Base-by-base conservation (phyloP, 35 echinoderm and acorn worm species). In the Heliocidaris erythrogramma region DNA sequence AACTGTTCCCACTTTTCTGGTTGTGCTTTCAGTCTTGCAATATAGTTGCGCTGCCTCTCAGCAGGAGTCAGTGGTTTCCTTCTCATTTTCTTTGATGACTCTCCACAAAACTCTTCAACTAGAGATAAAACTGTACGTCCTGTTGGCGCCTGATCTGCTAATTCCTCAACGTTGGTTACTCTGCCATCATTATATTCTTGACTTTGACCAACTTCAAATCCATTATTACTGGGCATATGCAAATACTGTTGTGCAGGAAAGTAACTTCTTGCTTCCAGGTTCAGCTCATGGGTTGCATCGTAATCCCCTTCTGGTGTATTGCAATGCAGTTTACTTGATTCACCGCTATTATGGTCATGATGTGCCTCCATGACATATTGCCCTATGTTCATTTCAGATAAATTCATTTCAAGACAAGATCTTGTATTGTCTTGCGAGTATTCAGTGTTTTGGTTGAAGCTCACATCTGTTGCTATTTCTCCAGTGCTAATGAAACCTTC, bases 41-140 rank as follows among this genome's bases (percentile, higher is more conserved):
- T 32, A 24, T 92, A 92, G 16, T 59, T 49, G 9, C 91, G 47
- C 91, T 92, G 91, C 24, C 50, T 92, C 48, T 92, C 91, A 30
- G 91, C 91, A 48, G 91, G 2, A 7, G 91, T 53, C 49, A 92
- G 11, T 7, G 91, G 91, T 50, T 59, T 47, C 90, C 42, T 87
- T 87, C 29, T 89, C 31, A 31, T 24, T 89, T 78, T 21, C 65
- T 78, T 78, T 78, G 65, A 18, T 4, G 27, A 27, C 65, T 78
- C 27, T 78, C 27, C 65, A 78, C 21, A 78, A 78, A n/a, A 21
- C 65, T 7, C 65, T 78, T 78, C 65, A 27, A 78, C 65, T 5
- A 78, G 21, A 78, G 65, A 78, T 78, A 78, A 78, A 7, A 78
- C 65, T 27, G 65, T 78, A 78, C 65, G 65, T n/a, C 65, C 65